These are phyloP conservation scores for Seira musarum DNA, from an alignment of 2,888 invertebrate species.

Conservation along the genomic window DNA sequence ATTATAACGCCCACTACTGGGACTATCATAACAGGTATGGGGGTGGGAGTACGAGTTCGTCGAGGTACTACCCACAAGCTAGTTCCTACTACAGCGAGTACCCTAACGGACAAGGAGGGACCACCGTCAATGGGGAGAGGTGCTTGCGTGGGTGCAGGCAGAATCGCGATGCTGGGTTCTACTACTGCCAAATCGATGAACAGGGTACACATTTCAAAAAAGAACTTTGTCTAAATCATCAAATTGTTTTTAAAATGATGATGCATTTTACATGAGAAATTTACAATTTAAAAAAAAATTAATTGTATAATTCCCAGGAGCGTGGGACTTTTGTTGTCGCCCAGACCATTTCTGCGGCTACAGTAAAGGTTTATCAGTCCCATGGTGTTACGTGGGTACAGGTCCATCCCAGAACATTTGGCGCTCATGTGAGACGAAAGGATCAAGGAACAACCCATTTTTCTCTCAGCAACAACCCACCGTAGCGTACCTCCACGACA, in stretches of 20 bases:
- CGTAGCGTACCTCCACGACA: conserved; percentile 85
- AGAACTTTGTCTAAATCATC: too few relatives aligned
- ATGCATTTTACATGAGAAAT: neutral
- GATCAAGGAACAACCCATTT: conserved; percentile 80
- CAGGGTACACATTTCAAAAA: conserved; percentile 73
- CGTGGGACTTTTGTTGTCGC: conserved; percentile 90
- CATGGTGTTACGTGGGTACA: conserved; percentile 77
- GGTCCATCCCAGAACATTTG: conserved; percentile 80
- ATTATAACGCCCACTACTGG: conserved; percentile 35
- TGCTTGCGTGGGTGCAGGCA: conserved; percentile 74
- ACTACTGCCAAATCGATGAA: conserved; percentile 87
- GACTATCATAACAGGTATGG: conserved; percentile 37
- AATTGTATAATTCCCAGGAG: too few relatives aligned
- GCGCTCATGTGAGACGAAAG: conserved; percentile 79
- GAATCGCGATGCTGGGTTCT: conserved; percentile 84
- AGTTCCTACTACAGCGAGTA: conserved; percentile 11
- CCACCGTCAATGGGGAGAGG: conserved; percentile 66
- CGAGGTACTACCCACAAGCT: neutral
- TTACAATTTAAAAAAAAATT: too few relatives aligned
- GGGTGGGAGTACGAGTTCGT: neutral
- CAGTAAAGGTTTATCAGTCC: conserved; percentile 85
- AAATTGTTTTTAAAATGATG: neutral
- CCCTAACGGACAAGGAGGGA: conserved; percentile 13
- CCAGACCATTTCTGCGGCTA: conserved; percentile 88
- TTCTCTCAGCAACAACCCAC: conserved; percentile 81